phyloP scores from a whole-genome alignment of 2,888 invertebrate species.

The Dryadula phaetusa region DNA sequence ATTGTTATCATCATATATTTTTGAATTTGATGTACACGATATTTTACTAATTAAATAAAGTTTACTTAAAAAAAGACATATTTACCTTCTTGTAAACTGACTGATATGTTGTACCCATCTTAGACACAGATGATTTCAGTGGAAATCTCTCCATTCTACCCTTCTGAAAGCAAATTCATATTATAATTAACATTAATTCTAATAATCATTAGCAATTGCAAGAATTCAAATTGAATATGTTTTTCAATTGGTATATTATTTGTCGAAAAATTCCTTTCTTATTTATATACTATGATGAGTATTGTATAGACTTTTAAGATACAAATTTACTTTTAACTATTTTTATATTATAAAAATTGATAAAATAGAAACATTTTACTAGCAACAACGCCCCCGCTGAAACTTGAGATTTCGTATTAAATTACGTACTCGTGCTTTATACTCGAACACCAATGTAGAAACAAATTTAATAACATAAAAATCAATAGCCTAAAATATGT shows the following conservation, averaged over 20 bases:
- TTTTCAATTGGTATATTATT: neutral
- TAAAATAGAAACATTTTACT: neutral
- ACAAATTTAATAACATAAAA: neutral
- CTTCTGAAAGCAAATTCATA: constrained; percentile 49
- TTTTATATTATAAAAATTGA: too few species aligned
- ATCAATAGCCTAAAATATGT: neutral
- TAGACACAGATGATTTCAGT: constrained; percentile 68
- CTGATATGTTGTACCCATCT: constrained; percentile 74
- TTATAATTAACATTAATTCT: neutral
- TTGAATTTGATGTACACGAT: too few species aligned
- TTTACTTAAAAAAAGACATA: neutral
- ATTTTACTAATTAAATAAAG: neutral
- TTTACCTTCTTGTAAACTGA: constrained; percentile 77
- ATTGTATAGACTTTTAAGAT: too few species aligned
- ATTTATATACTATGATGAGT: neutral
- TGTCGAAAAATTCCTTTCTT: neutral
- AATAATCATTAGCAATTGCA: neutral
- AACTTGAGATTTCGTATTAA: constrained; percentile 14
- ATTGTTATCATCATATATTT: too few species aligned
- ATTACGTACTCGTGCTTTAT: neutral
- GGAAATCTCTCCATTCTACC: constrained; percentile 75
- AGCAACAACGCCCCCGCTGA: constrained; percentile 23
- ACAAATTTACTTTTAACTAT: too few species aligned
- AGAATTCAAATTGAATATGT: neutral
- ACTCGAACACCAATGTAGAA: neutral